phyloP scores from a whole-genome alignment of 2,797 vertebrate species.

The Columba guinea region DNA sequence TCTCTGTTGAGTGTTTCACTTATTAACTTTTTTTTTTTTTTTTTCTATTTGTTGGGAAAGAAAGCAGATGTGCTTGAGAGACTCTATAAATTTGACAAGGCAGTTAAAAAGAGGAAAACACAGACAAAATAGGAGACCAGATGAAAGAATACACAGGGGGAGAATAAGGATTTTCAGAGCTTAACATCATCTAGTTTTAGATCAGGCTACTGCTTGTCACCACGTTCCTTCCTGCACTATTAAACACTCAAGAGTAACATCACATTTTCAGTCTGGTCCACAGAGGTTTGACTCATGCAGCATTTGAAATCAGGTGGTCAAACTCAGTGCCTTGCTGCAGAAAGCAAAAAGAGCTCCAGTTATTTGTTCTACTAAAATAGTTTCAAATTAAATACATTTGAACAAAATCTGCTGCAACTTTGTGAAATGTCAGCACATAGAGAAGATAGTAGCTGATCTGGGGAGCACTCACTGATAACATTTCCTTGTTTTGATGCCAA shows the following conservation, averaged over 20 bases:
- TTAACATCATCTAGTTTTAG: conserved; percentile 5
- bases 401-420: background rate
- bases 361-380: background rate
- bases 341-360: background rate
- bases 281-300: background rate
- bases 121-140: background rate
- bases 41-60: background rate
- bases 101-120: conserved; percentile 8
- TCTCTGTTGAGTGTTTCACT: background rate
- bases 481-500: background rate
- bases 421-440: background rate
- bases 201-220: conserved; percentile 5
- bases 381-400: background rate
- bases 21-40: too few relatives aligned
- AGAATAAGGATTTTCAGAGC: background rate
- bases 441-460: background rate
- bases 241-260: background rate
- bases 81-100: background rate
- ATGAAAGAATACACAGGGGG: background rate
- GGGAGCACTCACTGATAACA: background rate
- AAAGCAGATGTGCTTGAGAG: background rate
- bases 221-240: background rate
- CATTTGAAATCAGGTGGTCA: conserved; percentile 1
- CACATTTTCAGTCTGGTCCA: conserved; percentile 5
- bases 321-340: background rate